Evolutionary conservation across 1,140 invertebrate species (phyloP), one percentile per base, ranked within the genome.

Genomic region (Belonocnema kinseyi): DNA sequence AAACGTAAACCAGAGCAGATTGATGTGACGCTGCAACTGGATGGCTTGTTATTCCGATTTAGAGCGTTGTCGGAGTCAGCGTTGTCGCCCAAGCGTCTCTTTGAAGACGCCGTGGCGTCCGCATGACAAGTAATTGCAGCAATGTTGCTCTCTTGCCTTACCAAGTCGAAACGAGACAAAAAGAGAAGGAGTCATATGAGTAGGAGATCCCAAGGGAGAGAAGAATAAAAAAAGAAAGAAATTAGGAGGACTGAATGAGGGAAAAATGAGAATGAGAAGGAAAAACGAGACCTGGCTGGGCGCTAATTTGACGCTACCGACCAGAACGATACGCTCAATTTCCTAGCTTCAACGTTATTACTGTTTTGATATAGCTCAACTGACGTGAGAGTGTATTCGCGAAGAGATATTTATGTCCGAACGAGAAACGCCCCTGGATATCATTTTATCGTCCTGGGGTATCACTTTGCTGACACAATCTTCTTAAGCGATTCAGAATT

Each of bases 31-130:
- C 78, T 83, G 84, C 85, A 82, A 86, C 85, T 82, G 82, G 82
- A 87, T 83, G 85, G 82, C 87, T 89, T 88, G 88, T 89, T 89
- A 89, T 87, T 86, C 85, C 83, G 87, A 88, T 88, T 88, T 86
- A 85, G 86, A 88, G 82, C 73, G 80, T 80, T 84, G 80, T 85
- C 81, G 75, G 54, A 74, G 75, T 58, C 56, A 72, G 77, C 77
- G 78, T 80, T 76, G 82, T 78, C 76, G 78, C 50, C 58, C 76
- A 71, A 75, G 77, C 75, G 73, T 54, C 81, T 71, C 86, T 87
- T 88, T 88, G 85, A 88, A 87, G 83, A 82, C 82, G 82, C 82
- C 78, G 80, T 85, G 80, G 80, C 84, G 80, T 80, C 82, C 73
- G 74, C 83, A 81, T 88, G 88, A 87, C 85, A 86, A 88, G 86